Conservation (phyloP, 1,140 invertebrate genomes). For the Paraescarpia echinospica region DNA sequence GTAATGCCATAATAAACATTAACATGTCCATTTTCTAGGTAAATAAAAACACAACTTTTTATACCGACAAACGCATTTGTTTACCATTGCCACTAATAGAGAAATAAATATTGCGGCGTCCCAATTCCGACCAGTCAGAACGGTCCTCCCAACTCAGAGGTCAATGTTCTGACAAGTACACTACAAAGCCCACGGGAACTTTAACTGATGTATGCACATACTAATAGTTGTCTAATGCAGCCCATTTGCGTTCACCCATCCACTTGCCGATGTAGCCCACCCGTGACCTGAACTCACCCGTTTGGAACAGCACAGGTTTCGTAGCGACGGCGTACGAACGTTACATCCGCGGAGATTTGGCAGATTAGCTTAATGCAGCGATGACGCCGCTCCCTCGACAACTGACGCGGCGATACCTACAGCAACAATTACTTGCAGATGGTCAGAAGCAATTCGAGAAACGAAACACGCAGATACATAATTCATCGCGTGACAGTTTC, state of each 20-base stretch:
- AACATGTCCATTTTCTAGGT: no score
- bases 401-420: background rate
- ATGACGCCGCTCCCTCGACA: background rate
- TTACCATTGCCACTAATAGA: no score
- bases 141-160: no score
- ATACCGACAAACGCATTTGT: no score
- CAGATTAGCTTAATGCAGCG: background rate
- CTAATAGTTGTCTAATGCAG: background rate
- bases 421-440: background rate
- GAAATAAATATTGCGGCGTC: no score
- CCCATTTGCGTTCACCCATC: background rate
- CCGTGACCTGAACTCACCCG: background rate
- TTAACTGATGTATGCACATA: no score
- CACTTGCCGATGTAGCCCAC: background rate
- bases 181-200: no score
- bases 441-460: background rate
- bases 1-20: no score
- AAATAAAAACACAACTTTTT: no score
- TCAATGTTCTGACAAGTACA: no score
- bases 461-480: background rate
- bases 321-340: background rate
- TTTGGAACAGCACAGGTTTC: background rate
- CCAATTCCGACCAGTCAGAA: no score
- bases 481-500: constrained; percentile 4
- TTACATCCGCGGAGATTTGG: background rate